A percentile compares a stretch with the other conserved stretches of the same genome.
Conservation (phyloP, 2,113 vertebrate species). For the Cochlearius cochlearius region DNA sequence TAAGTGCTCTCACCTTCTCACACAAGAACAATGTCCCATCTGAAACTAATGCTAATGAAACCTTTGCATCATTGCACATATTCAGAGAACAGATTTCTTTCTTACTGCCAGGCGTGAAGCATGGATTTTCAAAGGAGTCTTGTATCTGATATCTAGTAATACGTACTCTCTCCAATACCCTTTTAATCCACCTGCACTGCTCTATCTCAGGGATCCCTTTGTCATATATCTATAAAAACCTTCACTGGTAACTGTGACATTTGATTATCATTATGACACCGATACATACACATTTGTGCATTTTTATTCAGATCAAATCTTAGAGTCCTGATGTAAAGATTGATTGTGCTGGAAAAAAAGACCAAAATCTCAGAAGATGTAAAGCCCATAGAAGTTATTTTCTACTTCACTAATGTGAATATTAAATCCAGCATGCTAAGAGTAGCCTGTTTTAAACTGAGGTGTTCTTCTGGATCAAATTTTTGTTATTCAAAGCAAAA, state of each 20-base stretch:
- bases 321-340: background rate
- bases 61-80: background rate
- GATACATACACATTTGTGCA: background rate
- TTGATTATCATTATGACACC: background rate
- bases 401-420: background rate
- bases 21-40: background rate
- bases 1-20: background rate
- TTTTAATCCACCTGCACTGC: background rate
- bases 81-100: background rate
- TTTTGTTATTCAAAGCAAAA: background rate
- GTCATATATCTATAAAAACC: background rate
- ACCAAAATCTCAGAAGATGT: background rate
- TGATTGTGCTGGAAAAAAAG: background rate
- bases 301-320: background rate
- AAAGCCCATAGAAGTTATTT: background rate
- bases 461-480: background rate
- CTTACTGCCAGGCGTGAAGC: background rate
- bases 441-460: background rate
- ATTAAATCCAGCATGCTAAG: background rate
- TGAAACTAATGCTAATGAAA: background rate
- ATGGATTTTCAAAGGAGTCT: background rate
- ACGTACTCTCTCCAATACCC: background rate
- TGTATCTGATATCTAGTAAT: background rate
- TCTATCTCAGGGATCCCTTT: background rate
- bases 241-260: background rate